Conservation (phyloP, 2,113 vertebrate species). For the Dryoscopus gambensis region DNA sequence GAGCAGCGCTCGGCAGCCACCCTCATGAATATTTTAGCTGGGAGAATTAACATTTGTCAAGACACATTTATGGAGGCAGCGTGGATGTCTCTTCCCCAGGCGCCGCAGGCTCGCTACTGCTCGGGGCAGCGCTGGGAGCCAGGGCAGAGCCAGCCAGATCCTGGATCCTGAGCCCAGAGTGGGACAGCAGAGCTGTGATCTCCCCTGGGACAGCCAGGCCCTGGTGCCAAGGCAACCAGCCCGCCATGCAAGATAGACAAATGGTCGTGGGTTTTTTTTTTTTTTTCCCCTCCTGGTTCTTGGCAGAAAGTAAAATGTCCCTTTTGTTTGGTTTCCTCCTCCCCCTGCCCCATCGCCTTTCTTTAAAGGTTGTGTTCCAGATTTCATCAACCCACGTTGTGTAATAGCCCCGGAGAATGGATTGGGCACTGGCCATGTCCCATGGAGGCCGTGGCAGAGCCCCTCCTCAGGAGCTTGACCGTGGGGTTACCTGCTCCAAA, state of each 20-base stretch:
- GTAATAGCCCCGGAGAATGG: not conserved
- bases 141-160: not conserved
- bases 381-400: conserved; percentile 51
- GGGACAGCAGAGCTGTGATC: not conserved
- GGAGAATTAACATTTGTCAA: conserved; percentile 28
- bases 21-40: conserved; percentile 44
- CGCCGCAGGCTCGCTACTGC: not conserved
- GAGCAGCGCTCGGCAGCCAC: not conserved
- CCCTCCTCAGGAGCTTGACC: not conserved
- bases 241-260: not conserved
- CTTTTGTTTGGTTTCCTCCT: conserved; percentile 60
- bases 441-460: not conserved
- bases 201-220: not conserved
- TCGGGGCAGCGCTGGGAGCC: not conserved
- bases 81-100: not conserved
- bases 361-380: conserved; percentile 53
- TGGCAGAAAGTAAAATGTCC: conserved; percentile 65
- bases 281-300: conserved; percentile 28
- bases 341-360: conserved; percentile 35
- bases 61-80: not conserved
- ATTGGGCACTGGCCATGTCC: not conserved
- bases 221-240: conserved; percentile 27
- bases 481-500: not conserved
- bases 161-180: not conserved
- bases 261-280: not conserved